Evolutionary conservation across 1,140 invertebrate genomes (phyloP), one percentile per base, ranked within the genome.

Genomic region (Antheraea mylitta): DNA sequence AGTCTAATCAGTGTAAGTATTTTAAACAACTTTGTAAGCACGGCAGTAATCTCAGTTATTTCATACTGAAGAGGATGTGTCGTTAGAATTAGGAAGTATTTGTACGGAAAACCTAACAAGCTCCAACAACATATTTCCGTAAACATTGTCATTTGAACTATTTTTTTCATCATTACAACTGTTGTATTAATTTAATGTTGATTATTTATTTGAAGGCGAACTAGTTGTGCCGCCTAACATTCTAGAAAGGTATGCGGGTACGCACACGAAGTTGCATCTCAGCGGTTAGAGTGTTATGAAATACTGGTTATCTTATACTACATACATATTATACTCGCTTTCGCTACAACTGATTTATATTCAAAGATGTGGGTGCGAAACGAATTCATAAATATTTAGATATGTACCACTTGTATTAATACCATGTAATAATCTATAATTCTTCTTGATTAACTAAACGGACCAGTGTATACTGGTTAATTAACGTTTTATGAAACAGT

Each of bases 251-350:
- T 64, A 61, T 64, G 62, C 48, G 38, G 18, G n/a, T 42, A 64
- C n/a, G 61, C 30, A 19, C 18, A 38, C 36, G 18, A 19, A 19
- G 18, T 42, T 48, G 37, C 64, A 65, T 65, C 62, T 42, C 38
- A 19, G 18, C 18, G 38, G 19, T 42, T 65, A 48, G 42, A 30
- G 48, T 58, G 64, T 72, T 75, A 75, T 60, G 66, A 75, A 69
- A 75, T 69, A 65, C 63, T 65, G 36, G 65, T 45, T 30, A 58
- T 63, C 64, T 69, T 69, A 75, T 69, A 75, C 65, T 45, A 69
- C 67, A 67, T 69, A 65, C 67, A 53, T 63, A 72, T 67, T 68
- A 65, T 42, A 64, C 68, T 61, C 19, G 11, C 36, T 42, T 65
- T 65, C 64, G 18, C 18, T 42, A 45, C 64, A 53, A 53, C 45